A percentile compares a stretch with the other conserved stretches of the same genome.
Evolutionary conservation across 2,113 vertebrate genomes (phyloP).

Genomic region (Cyprinodon brontotheroides): DNA sequence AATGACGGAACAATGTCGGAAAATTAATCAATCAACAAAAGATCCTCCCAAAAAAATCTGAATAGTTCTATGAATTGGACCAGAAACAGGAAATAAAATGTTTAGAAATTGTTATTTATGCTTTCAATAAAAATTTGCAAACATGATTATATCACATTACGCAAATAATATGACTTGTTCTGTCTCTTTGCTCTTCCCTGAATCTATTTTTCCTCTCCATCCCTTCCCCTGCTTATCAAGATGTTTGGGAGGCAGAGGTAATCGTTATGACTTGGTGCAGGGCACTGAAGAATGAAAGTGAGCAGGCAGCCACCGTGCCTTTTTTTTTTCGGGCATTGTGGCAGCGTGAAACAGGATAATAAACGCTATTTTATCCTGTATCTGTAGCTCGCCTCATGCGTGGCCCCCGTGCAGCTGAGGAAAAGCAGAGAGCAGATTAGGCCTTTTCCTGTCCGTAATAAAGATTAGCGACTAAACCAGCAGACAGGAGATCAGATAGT

Average conservation of each 20-base stretch:
- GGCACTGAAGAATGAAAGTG: constrained; percentile 78
- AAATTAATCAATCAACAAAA: not conserved
- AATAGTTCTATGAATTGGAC: no score
- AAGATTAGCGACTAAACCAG: constrained; percentile 18
- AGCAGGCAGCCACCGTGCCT: constrained; percentile 73
- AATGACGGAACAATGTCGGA: not conserved
- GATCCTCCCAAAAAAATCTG: not conserved
- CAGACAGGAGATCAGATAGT: constrained; percentile 7
- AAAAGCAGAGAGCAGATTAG: constrained; percentile 20
- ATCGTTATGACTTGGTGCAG: constrained; percentile 88
- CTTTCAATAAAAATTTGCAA: not conserved
- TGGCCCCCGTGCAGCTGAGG: constrained; percentile 28
- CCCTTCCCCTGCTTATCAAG: constrained; percentile 83
- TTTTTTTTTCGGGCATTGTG: constrained; percentile 74
- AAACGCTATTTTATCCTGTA: constrained; percentile 88
- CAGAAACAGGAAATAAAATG: not conserved
- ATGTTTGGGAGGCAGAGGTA: constrained; percentile 85
- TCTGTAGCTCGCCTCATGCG: constrained; percentile 66
- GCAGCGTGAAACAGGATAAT: constrained; percentile 92
- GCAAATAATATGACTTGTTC: not conserved
- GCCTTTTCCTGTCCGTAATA: constrained; percentile 16
- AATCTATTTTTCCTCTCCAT: constrained; percentile 35
- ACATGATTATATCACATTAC: not conserved
- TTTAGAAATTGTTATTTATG: not conserved
- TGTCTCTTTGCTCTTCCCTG: constrained; percentile 7